These are phyloP conservation scores for Perca fluviatilis DNA, from an alignment of 2,113 vertebrate species.

Conservation along the genomic window DNA sequence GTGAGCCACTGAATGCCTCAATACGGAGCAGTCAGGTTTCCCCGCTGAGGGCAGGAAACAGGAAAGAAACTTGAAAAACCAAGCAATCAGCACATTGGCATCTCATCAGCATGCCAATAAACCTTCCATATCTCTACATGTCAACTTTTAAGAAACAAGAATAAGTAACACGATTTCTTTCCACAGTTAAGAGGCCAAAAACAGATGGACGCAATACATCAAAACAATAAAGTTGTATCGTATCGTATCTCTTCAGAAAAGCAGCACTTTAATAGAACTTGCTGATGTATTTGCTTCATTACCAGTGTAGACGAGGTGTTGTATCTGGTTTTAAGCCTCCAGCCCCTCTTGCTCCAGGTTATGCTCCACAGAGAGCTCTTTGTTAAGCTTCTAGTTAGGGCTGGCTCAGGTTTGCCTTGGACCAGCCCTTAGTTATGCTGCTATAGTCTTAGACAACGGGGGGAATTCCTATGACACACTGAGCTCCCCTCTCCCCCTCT, in stretches of 20 bases:
- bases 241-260: background rate
- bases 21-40: background rate
- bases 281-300: background rate
- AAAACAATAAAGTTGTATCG: no score
- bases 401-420: no score
- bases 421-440: no score
- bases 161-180: background rate
- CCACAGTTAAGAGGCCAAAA: background rate
- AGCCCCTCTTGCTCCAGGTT: background rate
- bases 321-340: background rate
- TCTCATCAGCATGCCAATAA: constrained; percentile 13
- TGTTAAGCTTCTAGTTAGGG: no score
- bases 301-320: background rate
- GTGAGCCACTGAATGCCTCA: background rate
- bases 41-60: constrained; percentile 24
- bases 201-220: background rate
- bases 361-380: background rate
- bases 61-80: constrained; percentile 3
- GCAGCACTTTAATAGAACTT: background rate
- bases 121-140: background rate
- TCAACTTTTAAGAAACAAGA: background rate
- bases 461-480: no score
- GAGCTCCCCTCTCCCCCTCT: no score
- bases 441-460: no score
- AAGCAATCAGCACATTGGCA: constrained; percentile 19